A percentile compares a stretch with the other conserved stretches of the same genome.
These are phyloP conservation scores for Julus scanicus DNA, from an alignment of 2,888 invertebrate genomes.

Conservation along the genomic window DNA sequence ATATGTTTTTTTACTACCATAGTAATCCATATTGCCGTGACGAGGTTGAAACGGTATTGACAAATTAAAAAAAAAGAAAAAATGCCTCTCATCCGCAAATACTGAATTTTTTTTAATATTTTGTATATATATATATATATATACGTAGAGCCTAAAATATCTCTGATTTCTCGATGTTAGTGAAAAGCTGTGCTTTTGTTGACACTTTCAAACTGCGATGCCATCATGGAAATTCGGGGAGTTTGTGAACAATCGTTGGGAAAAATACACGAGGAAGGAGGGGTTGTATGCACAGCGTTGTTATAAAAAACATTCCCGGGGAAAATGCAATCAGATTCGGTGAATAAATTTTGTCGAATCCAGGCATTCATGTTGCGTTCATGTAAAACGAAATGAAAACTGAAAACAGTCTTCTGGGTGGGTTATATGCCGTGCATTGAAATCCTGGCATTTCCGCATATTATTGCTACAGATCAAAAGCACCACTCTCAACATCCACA, in stretches of 20 bases:
- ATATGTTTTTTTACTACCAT: neutral
- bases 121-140: neutral
- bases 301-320: conserved; percentile 26
- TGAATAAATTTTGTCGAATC: conserved; percentile 20
- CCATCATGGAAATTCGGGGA: neutral
- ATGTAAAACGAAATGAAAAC: conserved; percentile 15
- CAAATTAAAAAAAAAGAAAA: neutral
- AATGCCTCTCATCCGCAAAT: neutral
- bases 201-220: conserved; percentile 5
- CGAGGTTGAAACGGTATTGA: neutral
- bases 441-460: neutral
- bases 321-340: conserved; percentile 21
- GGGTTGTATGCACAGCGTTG: neutral
- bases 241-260: neutral
- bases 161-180: conserved; percentile 17
- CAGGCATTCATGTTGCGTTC: neutral
- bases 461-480: neutral
- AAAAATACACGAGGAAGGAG: neutral
- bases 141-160: neutral
- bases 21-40: neutral
- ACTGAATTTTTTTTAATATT: neutral
- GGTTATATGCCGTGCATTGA: neutral
- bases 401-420: neutral
- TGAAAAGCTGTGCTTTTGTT: conserved; percentile 2
- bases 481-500: neutral